These are phyloP conservation scores for Halictus ligatus DNA, from an alignment of 2,888 invertebrate genomes.

Conservation along the genomic window DNA sequence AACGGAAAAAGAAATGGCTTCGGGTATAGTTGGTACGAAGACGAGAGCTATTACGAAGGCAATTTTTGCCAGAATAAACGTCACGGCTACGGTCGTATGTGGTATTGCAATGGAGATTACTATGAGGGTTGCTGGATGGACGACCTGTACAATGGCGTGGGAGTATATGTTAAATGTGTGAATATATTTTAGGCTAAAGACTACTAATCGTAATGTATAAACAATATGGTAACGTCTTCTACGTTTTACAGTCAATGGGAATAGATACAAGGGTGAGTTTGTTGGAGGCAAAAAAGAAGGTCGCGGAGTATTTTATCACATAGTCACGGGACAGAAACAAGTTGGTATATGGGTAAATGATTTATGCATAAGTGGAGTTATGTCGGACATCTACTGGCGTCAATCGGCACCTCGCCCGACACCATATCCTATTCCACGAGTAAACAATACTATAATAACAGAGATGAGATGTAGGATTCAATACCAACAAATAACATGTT, in stretches of 20 bases:
- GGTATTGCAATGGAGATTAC: conserved; percentile 86
- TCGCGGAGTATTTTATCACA: conserved; percentile 88
- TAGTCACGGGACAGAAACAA: conserved; percentile 88
- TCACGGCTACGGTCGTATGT: conserved; percentile 88
- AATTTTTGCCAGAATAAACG: conserved; percentile 84
- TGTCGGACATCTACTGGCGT: conserved; percentile 87
- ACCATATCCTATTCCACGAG: conserved; percentile 85
- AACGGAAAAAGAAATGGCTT: conserved; percentile 86
- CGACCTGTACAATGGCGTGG: conserved; percentile 85
- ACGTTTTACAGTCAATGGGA: conserved; percentile 85
- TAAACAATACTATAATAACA: conserved; percentile 30
- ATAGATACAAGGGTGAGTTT: conserved; percentile 89
- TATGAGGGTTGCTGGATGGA: conserved; percentile 88
- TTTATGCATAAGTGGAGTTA: conserved; percentile 86
- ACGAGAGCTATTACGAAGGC: conserved; percentile 88
- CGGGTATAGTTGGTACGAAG: conserved; percentile 86
- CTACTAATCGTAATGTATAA: not conserved
- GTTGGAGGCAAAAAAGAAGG: conserved; percentile 86
- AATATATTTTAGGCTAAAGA: conserved; percentile 2
- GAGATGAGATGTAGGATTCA: not conserved
- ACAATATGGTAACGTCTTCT: not conserved
- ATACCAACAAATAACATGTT: not conserved
- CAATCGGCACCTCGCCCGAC: conserved; percentile 86
- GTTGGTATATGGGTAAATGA: conserved; percentile 88
- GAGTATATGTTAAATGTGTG: conserved; percentile 84